A percentile compares a stretch with the other conserved stretches of the same genome.
Evolutionary conservation across 2,113 vertebrate species (phyloP).

Genomic region (Coracopsis vasa): DNA sequence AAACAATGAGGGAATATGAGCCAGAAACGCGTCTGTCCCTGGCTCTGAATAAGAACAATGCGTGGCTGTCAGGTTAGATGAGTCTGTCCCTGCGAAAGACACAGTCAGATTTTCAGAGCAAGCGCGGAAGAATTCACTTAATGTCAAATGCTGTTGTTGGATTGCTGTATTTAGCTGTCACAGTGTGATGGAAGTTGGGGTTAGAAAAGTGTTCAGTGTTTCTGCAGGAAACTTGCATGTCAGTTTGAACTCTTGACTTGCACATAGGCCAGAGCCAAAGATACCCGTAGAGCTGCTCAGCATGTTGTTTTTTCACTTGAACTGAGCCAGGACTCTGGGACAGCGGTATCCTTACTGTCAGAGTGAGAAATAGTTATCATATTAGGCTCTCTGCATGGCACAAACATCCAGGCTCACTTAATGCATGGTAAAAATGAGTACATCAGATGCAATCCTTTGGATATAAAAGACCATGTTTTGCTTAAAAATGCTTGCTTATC

Average conservation of each 20-base stretch:
- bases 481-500: not conserved
- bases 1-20: conserved; percentile 2
- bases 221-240: conserved; percentile 51
- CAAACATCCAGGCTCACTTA: not conserved
- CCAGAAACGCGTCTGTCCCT: not conserved
- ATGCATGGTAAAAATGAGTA: not conserved
- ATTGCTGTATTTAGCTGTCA: conserved; percentile 51
- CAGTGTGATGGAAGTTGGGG: conserved; percentile 50
- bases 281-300: conserved; percentile 40
- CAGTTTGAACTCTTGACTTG: conserved; percentile 61
- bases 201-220: conserved; percentile 47
- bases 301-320: conserved; percentile 13
- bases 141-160: conserved; percentile 38
- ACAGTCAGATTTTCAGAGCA: conserved; percentile 1
- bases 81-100: not conserved
- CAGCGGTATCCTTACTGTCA: conserved; percentile 30
- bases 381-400: conserved; percentile 53
- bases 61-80: conserved; percentile 55
- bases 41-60: conserved; percentile 36
- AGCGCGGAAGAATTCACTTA: conserved; percentile 4
- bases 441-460: not conserved
- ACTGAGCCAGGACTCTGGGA: conserved; percentile 49
- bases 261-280: not conserved
- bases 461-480: not conserved
- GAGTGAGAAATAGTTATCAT: conserved; percentile 58